Evolutionary conservation across 2,113 vertebrate genomes (phyloP).

Genomic region (Percopsis transmontana): DNA sequence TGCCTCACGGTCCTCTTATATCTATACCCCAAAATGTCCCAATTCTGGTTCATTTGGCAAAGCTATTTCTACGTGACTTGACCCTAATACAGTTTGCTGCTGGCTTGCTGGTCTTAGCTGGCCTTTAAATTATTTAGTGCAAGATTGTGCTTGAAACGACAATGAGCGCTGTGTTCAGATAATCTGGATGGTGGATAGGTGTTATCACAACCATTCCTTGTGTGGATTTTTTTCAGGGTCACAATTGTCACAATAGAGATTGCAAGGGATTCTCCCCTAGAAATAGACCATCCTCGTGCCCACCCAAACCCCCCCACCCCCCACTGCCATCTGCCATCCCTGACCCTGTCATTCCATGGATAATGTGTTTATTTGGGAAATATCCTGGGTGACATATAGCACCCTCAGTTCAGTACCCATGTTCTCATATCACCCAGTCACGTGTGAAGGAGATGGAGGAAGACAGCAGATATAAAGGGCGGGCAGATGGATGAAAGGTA

Average conservation of each 20-base stretch:
- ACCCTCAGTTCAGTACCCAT: slow-evolving; percentile 21
- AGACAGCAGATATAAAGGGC: slow-evolving; percentile 11
- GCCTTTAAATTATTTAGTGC: slow-evolving; percentile 68
- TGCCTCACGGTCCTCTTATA: slow-evolving; percentile 22
- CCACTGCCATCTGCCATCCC: slow-evolving; percentile 59
- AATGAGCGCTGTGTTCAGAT: slow-evolving; percentile 42
- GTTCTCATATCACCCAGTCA: slow-evolving; percentile 60
- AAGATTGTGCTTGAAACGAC: slow-evolving; percentile 59
- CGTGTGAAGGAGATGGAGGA: slow-evolving; percentile 36
- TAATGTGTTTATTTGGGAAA: slow-evolving; percentile 67
- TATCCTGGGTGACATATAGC: slow-evolving; percentile 32
- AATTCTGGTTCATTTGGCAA: slow-evolving; percentile 46
- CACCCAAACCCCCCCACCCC: slow-evolving; percentile 22
- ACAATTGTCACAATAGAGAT: slow-evolving; percentile 31
- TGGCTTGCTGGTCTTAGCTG: slow-evolving; percentile 52
- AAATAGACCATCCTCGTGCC: slow-evolving; percentile 14
- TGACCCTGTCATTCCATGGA: slow-evolving; percentile 63
- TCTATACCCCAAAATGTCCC: slow-evolving; percentile 49
- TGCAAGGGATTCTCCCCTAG: slow-evolving; percentile 39
- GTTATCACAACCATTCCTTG: slow-evolving; percentile 18
- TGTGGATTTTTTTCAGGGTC: slow-evolving; percentile 20
- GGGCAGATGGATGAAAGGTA: slow-evolving; percentile 57
- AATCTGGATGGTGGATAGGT: slow-evolving; percentile 16
- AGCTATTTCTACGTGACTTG: slow-evolving; percentile 58
- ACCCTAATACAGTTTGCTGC: slow-evolving; percentile 70